Conservation (phyloP, 2,888 invertebrate genomes). For the Drosophila diplacantha region DNA sequence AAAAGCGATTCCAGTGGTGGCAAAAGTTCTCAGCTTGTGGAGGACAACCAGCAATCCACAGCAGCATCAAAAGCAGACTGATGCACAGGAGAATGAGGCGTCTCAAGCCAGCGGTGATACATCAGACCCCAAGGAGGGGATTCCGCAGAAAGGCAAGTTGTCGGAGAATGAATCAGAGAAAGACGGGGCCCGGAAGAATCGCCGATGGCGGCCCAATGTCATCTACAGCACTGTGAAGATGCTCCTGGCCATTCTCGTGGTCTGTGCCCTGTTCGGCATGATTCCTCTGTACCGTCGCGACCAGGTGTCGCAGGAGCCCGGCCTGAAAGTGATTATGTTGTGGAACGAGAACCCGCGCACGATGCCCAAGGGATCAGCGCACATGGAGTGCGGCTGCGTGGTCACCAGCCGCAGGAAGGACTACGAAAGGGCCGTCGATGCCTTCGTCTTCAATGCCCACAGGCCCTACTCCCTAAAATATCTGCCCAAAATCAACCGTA, state of each 20-base stretch:
- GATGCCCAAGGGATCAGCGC: background rate
- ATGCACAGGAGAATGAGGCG: slow-evolving; percentile 1
- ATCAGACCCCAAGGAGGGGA: background rate
- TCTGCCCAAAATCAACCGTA: slow-evolving; percentile 15
- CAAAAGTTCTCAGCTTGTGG: slow-evolving; percentile 30
- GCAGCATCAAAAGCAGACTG: slow-evolving; percentile 5
- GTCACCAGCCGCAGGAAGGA: slow-evolving; percentile 39
- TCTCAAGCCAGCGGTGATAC: background rate
- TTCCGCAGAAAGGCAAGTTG: too few species aligned
- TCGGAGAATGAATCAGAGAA: background rate
- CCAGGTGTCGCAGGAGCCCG: background rate
- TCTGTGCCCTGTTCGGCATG: slow-evolving; percentile 13
- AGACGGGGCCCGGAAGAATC: background rate
- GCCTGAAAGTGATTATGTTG: slow-evolving; percentile 35
- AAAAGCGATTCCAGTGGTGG: slow-evolving; percentile 2
- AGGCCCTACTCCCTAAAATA: slow-evolving; percentile 26
- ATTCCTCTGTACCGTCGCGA: slow-evolving; percentile 7
- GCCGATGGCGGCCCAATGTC: background rate
- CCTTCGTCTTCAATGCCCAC: slow-evolving; percentile 51
- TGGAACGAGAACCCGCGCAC: slow-evolving; percentile 44
- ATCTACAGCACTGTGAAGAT: slow-evolving; percentile 13
- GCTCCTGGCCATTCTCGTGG: slow-evolving; percentile 6
- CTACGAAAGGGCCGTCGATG: slow-evolving; percentile 33
- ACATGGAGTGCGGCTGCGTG: slow-evolving; percentile 46
- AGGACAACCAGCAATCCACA: slow-evolving; percentile 3